Evolutionary conservation across 37 sponge, comb jelly and placozoan genomes (phyloP).

Genomic region (Lycopodina hypogea): DNA sequence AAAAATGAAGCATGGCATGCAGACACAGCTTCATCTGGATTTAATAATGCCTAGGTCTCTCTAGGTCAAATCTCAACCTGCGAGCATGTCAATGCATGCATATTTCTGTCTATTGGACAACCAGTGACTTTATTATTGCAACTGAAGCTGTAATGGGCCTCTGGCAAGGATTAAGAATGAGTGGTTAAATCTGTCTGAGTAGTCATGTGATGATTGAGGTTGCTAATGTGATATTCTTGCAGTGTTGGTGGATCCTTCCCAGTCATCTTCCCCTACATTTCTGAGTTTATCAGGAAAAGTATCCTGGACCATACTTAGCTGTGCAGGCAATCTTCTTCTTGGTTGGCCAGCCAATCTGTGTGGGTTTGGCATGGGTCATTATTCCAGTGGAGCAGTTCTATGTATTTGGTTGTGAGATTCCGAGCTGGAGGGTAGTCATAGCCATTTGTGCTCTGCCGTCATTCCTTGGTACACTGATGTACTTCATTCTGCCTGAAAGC

Average conservation of each 20-base stretch:
- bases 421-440: conserved; percentile 68
- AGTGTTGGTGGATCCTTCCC: conserved; percentile 63
- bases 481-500: conserved; percentile 73
- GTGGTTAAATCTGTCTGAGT: no score
- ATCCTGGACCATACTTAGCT: conserved; percentile 54
- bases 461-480: conserved; percentile 41
- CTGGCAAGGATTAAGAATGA: no score
- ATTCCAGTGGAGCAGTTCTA: conserved; percentile 27
- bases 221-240: no score
- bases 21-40: no score
- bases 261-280: conserved; percentile 50
- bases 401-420: conserved; percentile 4
- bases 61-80: no score
- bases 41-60: no score
- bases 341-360: conserved; percentile 42
- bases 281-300: conserved; percentile 66
- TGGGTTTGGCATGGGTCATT: conserved; percentile 64
- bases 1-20: no score
- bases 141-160: no score
- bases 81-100: no score
- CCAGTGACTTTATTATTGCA: no score
- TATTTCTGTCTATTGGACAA: no score
- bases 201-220: no score
- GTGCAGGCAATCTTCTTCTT: conserved; percentile 61
- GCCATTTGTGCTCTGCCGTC: conserved; percentile 64